Evolutionary conservation across 2,888 invertebrate genomes (phyloP).

Genomic region (Drosophila eohydei): DNA sequence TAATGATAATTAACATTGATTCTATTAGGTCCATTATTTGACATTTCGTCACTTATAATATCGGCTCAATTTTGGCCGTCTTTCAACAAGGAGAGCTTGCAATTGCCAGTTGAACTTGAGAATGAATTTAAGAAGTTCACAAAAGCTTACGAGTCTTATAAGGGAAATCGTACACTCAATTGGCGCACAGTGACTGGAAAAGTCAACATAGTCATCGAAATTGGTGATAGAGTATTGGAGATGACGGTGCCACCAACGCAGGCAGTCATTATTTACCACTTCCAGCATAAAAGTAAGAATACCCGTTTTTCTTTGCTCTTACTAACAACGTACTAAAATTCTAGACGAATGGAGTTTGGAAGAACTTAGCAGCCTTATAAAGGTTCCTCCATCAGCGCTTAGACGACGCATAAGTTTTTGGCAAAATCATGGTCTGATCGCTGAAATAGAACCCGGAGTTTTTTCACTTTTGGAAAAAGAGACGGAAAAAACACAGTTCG

Average conservation of each 20-base stretch:
- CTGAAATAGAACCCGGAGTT: conserved; percentile 90
- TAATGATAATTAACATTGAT: background rate
- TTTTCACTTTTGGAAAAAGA: conserved; percentile 90
- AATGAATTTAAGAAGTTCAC: conserved; percentile 94
- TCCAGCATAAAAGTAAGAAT: conserved; percentile 91
- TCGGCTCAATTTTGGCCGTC: conserved; percentile 99
- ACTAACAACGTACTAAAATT: background rate
- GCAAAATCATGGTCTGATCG: conserved; percentile 95
- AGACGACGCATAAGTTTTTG: conserved; percentile 95
- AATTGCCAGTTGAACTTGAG: conserved; percentile 92
- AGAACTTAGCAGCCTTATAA: conserved; percentile 93
- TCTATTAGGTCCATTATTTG: conserved; percentile 86
- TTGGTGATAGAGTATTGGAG: conserved; percentile 91
- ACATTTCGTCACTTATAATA: conserved; percentile 94
- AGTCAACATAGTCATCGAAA: conserved; percentile 95
- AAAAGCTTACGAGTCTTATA: conserved; percentile 94
- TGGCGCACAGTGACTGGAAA: conserved; percentile 98
- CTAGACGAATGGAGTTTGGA: conserved; percentile 93
- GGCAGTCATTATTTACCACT: conserved; percentile 97
- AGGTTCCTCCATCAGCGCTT: conserved; percentile 93
- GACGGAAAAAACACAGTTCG: conserved; percentile 86
- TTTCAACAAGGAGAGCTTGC: conserved; percentile 96
- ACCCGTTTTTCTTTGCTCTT: background rate
- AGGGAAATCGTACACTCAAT: conserved; percentile 95
- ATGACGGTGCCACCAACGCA: conserved; percentile 96